Percentiles rank a stretch among this genome's conserved stretches.
Evolutionary conservation across 2,113 vertebrate genomes (phyloP).

Genomic region (Sapayoa aenigma): DNA sequence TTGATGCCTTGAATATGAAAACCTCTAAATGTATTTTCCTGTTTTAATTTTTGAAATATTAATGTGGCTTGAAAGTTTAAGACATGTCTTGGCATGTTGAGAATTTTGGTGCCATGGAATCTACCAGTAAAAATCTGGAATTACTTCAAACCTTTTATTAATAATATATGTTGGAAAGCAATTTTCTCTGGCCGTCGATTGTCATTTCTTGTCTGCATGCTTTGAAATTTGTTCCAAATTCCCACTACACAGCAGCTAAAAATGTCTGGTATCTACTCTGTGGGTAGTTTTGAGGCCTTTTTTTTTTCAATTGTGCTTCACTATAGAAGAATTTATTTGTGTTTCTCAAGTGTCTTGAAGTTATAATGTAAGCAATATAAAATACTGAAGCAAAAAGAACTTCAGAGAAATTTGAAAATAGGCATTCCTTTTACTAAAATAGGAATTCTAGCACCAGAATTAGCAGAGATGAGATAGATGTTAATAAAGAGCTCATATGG

Average conservation of each 20-base stretch:
- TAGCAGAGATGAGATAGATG: neutral
- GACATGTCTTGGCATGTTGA: neutral
- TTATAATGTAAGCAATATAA: neutral
- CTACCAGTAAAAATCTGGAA: neutral
- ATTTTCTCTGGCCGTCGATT: neutral
- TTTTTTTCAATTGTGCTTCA: neutral
- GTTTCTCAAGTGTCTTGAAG: neutral
- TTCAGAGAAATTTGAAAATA: neutral
- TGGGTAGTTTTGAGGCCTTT: neutral
- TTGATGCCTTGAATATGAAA: neutral
- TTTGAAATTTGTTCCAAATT: neutral
- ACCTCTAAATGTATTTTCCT: rapidly evolving
- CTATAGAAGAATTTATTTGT: neutral
- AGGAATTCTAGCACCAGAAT: neutral
- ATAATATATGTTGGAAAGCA: neutral
- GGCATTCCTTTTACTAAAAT: neutral
- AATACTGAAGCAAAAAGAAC: neutral
- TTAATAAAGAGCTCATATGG: neutral
- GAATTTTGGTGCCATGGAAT: neutral
- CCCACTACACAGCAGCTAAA: neutral
- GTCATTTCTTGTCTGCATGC: neutral
- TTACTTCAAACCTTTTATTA: neutral
- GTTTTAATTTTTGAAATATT: neutral
- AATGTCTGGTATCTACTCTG: neutral
- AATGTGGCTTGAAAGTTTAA: neutral